phyloP scores from a whole-genome alignment of 1,140 invertebrate genomes.

The Andrena cerasifolii region DNA sequence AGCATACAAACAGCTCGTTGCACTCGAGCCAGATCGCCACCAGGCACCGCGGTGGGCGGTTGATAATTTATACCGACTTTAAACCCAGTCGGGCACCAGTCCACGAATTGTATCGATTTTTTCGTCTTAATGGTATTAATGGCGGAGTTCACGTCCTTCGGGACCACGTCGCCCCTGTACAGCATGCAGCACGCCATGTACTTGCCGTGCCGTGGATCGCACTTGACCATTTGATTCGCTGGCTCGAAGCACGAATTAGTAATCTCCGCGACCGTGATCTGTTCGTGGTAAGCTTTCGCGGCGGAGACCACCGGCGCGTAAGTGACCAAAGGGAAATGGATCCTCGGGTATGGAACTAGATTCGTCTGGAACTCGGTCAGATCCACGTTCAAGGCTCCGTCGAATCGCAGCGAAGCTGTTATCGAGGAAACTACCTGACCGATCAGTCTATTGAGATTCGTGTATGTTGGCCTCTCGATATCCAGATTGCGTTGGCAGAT shows the following conservation, averaged over 20 bases:
- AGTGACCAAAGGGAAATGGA: constrained; percentile 83
- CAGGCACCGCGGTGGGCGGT: constrained; percentile 85
- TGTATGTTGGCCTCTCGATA: constrained; percentile 84
- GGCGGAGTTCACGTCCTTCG: constrained; percentile 86
- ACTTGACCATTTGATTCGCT: constrained; percentile 86
- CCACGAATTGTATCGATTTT: constrained; percentile 83
- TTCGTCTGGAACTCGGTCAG: constrained; percentile 65
- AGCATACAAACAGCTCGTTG: constrained; percentile 87
- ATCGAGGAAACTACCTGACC: constrained; percentile 84
- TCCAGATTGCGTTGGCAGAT: constrained; percentile 87
- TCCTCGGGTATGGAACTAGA: constrained; percentile 81
- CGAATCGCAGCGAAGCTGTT: constrained; percentile 82
- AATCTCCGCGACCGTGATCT: constrained; percentile 58
- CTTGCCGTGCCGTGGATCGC: constrained; percentile 80
- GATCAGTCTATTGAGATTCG: constrained; percentile 60
- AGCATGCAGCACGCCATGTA: constrained; percentile 87
- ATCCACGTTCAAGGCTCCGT: constrained; percentile 61
- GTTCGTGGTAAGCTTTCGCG: constrained; percentile 80
- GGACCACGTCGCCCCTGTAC: constrained; percentile 85
- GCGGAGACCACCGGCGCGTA: constrained; percentile 63
- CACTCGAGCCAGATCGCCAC: constrained; percentile 85
- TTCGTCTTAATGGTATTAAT: constrained; percentile 63
- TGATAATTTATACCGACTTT: constrained; percentile 86
- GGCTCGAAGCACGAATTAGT: constrained; percentile 88
- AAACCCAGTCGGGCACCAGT: constrained; percentile 86